Conservation (phyloP, 2,113 vertebrate genomes). For the Oceanites oceanicus region DNA sequence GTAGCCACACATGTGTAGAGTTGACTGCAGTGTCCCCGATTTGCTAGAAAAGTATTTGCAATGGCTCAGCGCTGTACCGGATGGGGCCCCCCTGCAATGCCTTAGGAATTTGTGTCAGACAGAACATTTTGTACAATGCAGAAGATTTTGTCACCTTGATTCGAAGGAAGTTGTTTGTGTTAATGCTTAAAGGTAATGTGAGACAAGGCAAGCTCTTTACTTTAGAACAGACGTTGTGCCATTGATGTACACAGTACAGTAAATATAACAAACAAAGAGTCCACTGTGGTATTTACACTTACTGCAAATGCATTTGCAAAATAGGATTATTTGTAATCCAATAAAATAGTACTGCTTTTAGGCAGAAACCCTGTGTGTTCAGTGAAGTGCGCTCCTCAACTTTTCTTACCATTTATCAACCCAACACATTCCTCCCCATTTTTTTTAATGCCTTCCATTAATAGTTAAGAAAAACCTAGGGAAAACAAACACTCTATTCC, state of each 20-base stretch:
- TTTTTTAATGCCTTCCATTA: constrained; percentile 56
- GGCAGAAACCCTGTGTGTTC: background rate
- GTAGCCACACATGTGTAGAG: rapidly evolving
- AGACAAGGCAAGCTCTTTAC: constrained; percentile 31
- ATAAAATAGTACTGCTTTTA: background rate
- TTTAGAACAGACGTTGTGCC: background rate
- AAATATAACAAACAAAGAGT: constrained; percentile 42
- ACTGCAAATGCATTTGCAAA: background rate
- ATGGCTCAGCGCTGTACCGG: background rate
- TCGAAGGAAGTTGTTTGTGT: background rate
- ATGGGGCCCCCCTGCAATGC: background rate
- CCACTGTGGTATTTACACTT: background rate
- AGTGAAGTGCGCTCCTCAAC: background rate
- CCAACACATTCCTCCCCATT: constrained; percentile 1
- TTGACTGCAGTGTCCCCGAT: background rate
- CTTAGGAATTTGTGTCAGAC: background rate
- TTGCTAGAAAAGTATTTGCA: background rate
- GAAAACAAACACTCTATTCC: constrained; percentile 55
- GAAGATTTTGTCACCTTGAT: background rate
- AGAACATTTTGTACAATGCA: background rate
- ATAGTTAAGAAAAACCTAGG: constrained; percentile 37
- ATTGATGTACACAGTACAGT: background rate
- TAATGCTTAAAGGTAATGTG: constrained; percentile 14
- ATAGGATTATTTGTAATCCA: constrained; percentile 18
- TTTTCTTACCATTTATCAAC: constrained; percentile 16